These are phyloP conservation scores for Globia sparganii DNA, from an alignment of 2,888 invertebrate species.

Conservation along the genomic window DNA sequence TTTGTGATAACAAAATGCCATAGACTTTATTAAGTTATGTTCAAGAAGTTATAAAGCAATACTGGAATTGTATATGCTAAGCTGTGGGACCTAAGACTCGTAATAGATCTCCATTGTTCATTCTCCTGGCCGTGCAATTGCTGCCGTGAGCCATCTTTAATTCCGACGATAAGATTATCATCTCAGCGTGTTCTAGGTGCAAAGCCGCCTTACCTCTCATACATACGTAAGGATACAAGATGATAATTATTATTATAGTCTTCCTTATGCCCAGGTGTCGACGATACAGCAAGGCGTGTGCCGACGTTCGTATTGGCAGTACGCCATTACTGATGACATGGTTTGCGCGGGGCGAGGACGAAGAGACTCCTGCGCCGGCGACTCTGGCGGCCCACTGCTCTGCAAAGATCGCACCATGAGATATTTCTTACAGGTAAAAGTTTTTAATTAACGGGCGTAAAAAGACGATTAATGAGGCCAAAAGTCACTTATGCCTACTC, in stretches of 20 bases:
- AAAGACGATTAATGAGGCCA: background rate
- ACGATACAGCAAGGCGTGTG: slow-evolving; percentile 95
- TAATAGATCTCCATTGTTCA: background rate
- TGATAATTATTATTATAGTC: background rate
- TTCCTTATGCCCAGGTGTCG: slow-evolving; percentile 92
- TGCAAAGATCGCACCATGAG: slow-evolving; percentile 91
- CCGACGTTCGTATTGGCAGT: slow-evolving; percentile 95
- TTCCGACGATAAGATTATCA: background rate
- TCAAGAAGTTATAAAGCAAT: background rate
- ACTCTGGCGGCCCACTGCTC: slow-evolving; percentile 91
- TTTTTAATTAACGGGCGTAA: background rate
- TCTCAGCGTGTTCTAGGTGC: background rate
- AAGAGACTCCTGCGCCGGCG: slow-evolving; percentile 97
- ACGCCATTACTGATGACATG: slow-evolving; percentile 97
- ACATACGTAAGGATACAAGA: background rate
- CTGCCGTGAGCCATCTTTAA: background rate
- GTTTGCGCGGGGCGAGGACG: slow-evolving; percentile 97
- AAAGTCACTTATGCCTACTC: background rate
- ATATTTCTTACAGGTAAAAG: slow-evolving; percentile 89
- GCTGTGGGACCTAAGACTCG: background rate
- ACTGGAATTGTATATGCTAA: background rate
- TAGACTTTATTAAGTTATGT: background rate
- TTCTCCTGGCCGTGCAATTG: background rate
- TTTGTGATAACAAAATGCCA: background rate
- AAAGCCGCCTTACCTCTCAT: background rate